phyloP scores from a whole-genome alignment of 2,888 invertebrate genomes.

The Aradus depressus region DNA sequence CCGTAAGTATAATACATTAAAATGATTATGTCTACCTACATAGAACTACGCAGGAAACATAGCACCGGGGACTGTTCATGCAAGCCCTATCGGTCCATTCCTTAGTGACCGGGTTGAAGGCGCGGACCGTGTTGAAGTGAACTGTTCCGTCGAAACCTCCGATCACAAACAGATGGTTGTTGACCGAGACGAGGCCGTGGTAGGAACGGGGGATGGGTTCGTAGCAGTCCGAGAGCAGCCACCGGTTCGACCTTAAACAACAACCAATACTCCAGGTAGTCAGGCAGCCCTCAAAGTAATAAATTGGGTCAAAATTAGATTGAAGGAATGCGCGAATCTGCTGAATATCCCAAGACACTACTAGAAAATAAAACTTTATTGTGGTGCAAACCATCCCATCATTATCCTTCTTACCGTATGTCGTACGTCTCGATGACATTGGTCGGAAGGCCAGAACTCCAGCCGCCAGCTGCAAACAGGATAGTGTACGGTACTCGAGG shows the following conservation, averaged over 20 bases:
- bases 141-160: slow-evolving; percentile 73
- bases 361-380: too few relatives aligned
- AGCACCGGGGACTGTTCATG: slow-evolving; percentile 70
- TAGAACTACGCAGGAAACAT: slow-evolving; percentile 61
- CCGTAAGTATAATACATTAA: not conserved
- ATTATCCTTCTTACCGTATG: slow-evolving; percentile 47
- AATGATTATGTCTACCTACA: slow-evolving; percentile 38
- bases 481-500: slow-evolving; percentile 67
- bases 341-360: too few relatives aligned
- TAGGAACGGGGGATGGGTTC: slow-evolving; percentile 62
- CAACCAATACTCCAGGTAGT: too few relatives aligned
- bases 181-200: slow-evolving; percentile 62
- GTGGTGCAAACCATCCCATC: too few relatives aligned
- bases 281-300: too few relatives aligned
- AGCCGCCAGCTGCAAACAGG: slow-evolving; percentile 73
- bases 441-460: slow-evolving; percentile 49
- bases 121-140: slow-evolving; percentile 65
- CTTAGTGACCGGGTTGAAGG: slow-evolving; percentile 65
- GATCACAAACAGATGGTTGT: slow-evolving; percentile 61
- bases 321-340: too few relatives aligned
- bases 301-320: too few relatives aligned
- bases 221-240: slow-evolving; percentile 59
- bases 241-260: slow-evolving; percentile 57
- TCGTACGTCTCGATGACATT: slow-evolving; percentile 64
- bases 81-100: slow-evolving; percentile 65